Conservation (phyloP, 1,140 invertebrate genomes). For the Phthorimaea operculella region DNA sequence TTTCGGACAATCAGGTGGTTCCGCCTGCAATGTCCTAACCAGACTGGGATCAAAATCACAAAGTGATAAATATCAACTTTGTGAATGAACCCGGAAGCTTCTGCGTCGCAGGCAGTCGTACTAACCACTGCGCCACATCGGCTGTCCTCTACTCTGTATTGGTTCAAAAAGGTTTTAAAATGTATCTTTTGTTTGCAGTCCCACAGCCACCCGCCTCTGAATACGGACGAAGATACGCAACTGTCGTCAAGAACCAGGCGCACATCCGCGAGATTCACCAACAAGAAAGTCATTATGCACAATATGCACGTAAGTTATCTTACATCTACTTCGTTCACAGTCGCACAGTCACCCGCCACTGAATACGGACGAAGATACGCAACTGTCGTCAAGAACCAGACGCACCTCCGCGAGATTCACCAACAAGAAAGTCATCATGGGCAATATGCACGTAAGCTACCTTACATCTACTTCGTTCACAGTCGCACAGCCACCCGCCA, state of each 20-base stretch:
- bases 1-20: too few relatives aligned
- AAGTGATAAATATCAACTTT: too few relatives aligned
- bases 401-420: constrained; percentile 53
- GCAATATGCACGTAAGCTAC: too few relatives aligned
- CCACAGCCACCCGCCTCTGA: constrained; percentile 33
- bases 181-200: not conserved
- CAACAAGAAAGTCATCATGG: constrained; percentile 40
- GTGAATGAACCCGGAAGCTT: too few relatives aligned
- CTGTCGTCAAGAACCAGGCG: constrained; percentile 40
- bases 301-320: too few relatives aligned
- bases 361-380: constrained; percentile 57
- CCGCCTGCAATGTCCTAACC: too few relatives aligned
- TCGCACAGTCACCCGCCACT: constrained; percentile 28
- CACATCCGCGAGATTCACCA: constrained; percentile 52
- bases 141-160: too few relatives aligned
- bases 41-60: too few relatives aligned
- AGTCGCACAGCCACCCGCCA: constrained; percentile 26
- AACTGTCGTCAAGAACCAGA: constrained; percentile 39
- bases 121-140: too few relatives aligned
- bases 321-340: not conserved
- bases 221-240: constrained; percentile 57
- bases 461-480: not conserved
- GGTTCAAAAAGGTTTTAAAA: too few relatives aligned
- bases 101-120: too few relatives aligned
- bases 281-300: constrained; percentile 38